Conservation (phyloP, 1,140 invertebrate species). For the Drosophila mojavensis region DNA sequence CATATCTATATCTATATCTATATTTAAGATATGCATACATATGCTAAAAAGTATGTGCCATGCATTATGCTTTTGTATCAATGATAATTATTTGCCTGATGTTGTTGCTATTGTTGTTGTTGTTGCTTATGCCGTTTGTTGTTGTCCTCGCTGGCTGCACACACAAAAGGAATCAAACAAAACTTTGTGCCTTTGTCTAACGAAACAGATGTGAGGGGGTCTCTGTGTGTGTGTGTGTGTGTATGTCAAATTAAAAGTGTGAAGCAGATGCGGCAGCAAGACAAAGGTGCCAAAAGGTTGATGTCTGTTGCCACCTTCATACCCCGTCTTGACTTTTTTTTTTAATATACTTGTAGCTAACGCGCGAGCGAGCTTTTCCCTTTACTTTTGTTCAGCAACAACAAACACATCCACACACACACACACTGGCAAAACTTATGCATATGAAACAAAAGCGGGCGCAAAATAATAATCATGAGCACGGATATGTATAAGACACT, state of each 20-base stretch:
- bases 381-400: constrained; percentile 58
- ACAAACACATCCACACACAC: not conserved
- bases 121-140: constrained; percentile 47
- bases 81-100: constrained; percentile 76
- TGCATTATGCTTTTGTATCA: constrained; percentile 74
- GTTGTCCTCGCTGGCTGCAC: constrained; percentile 58
- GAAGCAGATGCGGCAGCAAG: constrained; percentile 73
- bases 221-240: constrained; percentile 12
- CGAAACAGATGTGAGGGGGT: constrained; percentile 10
- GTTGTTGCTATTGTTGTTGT: constrained; percentile 40
- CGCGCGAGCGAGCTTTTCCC: constrained; percentile 50
- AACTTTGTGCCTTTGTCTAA: constrained; percentile 78
- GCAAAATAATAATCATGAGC: constrained; percentile 54
- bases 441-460: constrained; percentile 50
- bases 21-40: constrained; percentile 32
- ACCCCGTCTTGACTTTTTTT: constrained; percentile 8
- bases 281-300: constrained; percentile 77
- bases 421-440: constrained; percentile 43
- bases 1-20: constrained; percentile 14
- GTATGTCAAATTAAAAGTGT: constrained; percentile 76
- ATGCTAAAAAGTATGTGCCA: constrained; percentile 34
- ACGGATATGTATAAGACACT: constrained; percentile 29
- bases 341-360: constrained; percentile 67
- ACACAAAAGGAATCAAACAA: constrained; percentile 82
- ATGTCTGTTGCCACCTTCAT: constrained; percentile 19